Base-by-base conservation (phyloP, 2,888 invertebrate genomes). In the Ectemnius continuus region DNA sequence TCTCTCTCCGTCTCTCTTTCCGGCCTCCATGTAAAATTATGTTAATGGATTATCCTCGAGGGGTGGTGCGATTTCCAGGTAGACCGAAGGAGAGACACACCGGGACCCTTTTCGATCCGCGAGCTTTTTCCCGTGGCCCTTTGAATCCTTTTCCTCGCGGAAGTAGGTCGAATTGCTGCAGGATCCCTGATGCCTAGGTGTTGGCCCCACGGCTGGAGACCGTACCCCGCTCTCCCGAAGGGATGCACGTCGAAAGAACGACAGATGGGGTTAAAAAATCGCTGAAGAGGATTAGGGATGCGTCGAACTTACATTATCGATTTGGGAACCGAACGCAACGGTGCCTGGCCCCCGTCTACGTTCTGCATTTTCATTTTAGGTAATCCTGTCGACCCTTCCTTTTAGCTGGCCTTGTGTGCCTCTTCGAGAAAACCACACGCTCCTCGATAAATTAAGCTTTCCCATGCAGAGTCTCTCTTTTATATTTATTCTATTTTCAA, bases 211-310 rank as follows among this genome's bases (percentile, higher is more conserved):
- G 81, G 75, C 82, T 75, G 61, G 52, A 79, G 76, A 79, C 78
- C 74, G 75, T 83, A 85, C 83, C 86, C 88, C 86, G 86, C 82
- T 11, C 14, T 52, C 84, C 83, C 78, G 62, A 75, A 74, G 83
- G 83, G 83, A 77, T 71, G 71, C 71, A 59, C 71, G 67, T 16
- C 69, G 70, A 18, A 64, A 80, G 67, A 80, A 83, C 84, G 89
- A 91, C 91, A 91, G 90, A 91, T 91, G 91, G 90, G 90, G 89
- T 90, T 90, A 89, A 90, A 91, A 89, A 89, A 89, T 88, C 88
- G 84, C 83, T 88, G 87, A 88, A 91, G 90, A 91, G 90, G 90
- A 90, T 90, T 90, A 89, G 88, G 88, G 88, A 89, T 88, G 87
- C 87, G 85, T 82, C 88, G 85, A 83, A 84, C 83, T 73, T 79